Evolutionary conservation across 2,888 invertebrate genomes (phyloP).

Genomic region (Leptogaster cylindrica): DNA sequence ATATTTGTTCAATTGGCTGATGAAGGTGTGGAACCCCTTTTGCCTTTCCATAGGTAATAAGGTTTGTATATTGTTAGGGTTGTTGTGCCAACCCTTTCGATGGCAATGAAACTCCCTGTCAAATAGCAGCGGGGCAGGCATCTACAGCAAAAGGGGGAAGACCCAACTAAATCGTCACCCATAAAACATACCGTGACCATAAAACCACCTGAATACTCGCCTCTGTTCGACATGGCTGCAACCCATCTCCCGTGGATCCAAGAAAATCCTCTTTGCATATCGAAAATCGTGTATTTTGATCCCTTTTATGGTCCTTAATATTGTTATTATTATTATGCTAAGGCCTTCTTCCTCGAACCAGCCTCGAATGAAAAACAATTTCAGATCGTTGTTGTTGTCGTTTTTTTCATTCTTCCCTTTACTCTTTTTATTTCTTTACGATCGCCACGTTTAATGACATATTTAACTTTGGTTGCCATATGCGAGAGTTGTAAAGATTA

Average conservation of each 20-base stretch:
- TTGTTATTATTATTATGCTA: conserved; percentile 36
- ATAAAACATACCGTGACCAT: conserved; percentile 34
- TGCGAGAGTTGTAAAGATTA: conserved; percentile 40
- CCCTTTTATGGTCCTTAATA: conserved; percentile 35
- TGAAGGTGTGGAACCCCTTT: too few species aligned
- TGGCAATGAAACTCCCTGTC: background rate
- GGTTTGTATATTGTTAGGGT: too few species aligned
- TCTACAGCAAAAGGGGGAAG: conserved; percentile 21
- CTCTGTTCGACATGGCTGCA: background rate
- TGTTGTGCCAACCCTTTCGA: background rate
- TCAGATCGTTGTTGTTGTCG: too few species aligned
- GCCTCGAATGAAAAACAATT: conserved; percentile 32
- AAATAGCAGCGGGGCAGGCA: conserved; percentile 9
- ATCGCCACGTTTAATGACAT: conserved; percentile 37
- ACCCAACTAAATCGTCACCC: conserved; percentile 22
- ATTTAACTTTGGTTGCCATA: conserved; percentile 39
- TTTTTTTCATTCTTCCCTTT: too few species aligned
- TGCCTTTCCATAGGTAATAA: too few species aligned
- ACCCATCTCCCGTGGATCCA: background rate
- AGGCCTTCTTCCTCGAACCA: background rate
- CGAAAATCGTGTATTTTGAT: conserved; percentile 18
- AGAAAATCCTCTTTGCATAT: conserved; percentile 23
- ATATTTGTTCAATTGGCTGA: too few species aligned
- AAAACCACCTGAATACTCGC: conserved; percentile 28
- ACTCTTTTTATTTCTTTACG: conserved; percentile 33